Base-by-base conservation (phyloP, 2,113 vertebrate genomes). In the Grus americana region DNA sequence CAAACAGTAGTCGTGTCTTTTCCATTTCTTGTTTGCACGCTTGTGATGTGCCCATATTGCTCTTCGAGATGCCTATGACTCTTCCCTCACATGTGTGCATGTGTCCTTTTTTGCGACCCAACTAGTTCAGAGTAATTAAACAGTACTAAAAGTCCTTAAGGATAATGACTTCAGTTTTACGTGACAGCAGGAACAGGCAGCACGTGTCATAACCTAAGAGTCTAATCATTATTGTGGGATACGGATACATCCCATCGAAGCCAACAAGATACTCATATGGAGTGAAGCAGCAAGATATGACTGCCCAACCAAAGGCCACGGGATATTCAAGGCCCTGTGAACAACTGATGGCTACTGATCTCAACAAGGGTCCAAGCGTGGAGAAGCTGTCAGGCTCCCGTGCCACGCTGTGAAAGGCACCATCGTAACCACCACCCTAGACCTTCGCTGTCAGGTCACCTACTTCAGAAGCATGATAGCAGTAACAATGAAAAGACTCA, bases 191-290 rank as follows among this genome's bases (percentile, higher is more conserved):
- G 59, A 66, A 88, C 13, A 70, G 59, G n/a, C 42, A 67, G 71
- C 78, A 83, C 0, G 0, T 27, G 40, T 46, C 38, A 79, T 57
- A 58, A 26, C 30, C 44, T 17, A 0, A 16, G 50, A 88, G 13
- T 88, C 71, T 73, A 32, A 38, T 3, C 16, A 27, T 30, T 66
- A 66, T 24, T 0, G 1, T 23, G 88, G 7, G 38, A 36, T 54
- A 47, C 36, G 7, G 38, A 36, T 54, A 47, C 36, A 68, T 54
- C 46, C 72, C 52, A 18, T 5, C 1, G 9, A 50, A 30, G 42
- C 8, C 54, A 82, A 34, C 9, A 70, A 26, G 12, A 15, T 0
- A 18, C 5, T 13, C 2, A 1, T 6, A n/a, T 3, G 8, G 57
- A 79, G 16, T 7, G 36, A 47, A 63, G 52, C 42, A 65, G 34